Evolutionary conservation across 1,140 invertebrate species (phyloP).

Genomic region (Drosophila simulans): DNA sequence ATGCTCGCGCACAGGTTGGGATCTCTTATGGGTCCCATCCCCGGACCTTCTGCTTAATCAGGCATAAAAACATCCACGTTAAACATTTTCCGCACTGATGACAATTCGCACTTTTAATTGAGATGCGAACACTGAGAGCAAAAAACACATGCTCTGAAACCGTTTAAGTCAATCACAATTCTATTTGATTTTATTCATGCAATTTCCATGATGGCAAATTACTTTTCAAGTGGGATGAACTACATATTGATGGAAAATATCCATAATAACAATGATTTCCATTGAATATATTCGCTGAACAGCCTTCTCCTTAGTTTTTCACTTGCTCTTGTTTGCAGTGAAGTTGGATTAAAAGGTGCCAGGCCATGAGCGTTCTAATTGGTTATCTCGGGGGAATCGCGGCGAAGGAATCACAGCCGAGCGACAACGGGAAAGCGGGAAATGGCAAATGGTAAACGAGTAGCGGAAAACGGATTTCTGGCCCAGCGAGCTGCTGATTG

Average conservation of each 20-base stretch:
- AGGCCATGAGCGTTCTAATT: constrained; percentile 41
- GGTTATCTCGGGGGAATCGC: constrained; percentile 35
- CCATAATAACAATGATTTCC: too few species aligned
- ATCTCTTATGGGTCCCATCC: neutral
- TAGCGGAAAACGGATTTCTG: constrained; percentile 78
- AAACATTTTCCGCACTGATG: constrained; percentile 43
- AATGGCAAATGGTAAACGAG: constrained; percentile 61
- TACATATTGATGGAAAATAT: too few species aligned
- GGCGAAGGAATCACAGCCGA: constrained; percentile 26
- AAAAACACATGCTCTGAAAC: neutral
- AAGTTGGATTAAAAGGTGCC: constrained; percentile 23
- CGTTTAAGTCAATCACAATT: too few species aligned
- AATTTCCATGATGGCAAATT: too few species aligned
- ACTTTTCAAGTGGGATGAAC: too few species aligned
- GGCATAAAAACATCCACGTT: constrained; percentile 60
- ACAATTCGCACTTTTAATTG: constrained; percentile 62
- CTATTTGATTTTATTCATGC: neutral
- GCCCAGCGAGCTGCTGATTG: constrained; percentile 65
- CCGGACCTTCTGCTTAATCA: constrained; percentile 48
- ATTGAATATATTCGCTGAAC: too few species aligned
- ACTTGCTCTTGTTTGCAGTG: constrained; percentile 16
- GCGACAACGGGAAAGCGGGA: constrained; percentile 12
- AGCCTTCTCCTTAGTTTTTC: too few species aligned
- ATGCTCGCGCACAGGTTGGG: constrained; percentile 19
- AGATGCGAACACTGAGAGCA: constrained; percentile 11